Base-by-base conservation (phyloP, 1,140 invertebrate species). In the Platorchestia sp. region DNA sequence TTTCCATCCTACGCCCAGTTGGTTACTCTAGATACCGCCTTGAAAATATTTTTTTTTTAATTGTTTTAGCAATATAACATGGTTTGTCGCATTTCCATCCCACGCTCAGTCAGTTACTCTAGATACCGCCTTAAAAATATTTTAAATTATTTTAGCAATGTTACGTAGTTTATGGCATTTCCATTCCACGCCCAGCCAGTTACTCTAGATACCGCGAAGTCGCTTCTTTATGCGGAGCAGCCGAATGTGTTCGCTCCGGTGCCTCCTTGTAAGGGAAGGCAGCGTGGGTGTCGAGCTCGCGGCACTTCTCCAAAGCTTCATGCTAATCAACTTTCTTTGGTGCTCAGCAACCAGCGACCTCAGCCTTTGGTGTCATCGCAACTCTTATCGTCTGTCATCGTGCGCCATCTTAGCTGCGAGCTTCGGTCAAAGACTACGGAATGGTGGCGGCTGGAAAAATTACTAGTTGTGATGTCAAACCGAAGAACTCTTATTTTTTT, bases 281-380 rank as follows among this genome's bases (percentile, higher is more conserved):
- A 41, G 87, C 87, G 87, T 90, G 87, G 41, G 87, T 43, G 87
- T 3, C 44, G 41, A 19, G 10, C 87, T 90, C 42, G 87, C 87
- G 19, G 19, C 87, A 90, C 87, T 10, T 75, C 87, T 90, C 87
- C 87, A 90, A 43, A 90, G 44, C 41, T 44, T 90, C 87, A 90
- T 90, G 87, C 41, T 90, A 90, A 90, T 90, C 87, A 90, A 90
- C 87, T 90, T 90, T 90, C 87, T 22, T 90, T 42, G 41, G 87
- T 90, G 27, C 41, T 90, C 87, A 90, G 87, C 87, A 90, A 90
- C 87, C 87, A 43, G 41, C 87, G 87, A 90, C 14, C 87, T 19
- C 44, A 43, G 87, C 87, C 41, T 90, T 90, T 90, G 87, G 42
- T 43, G 87, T 43, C 41, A 43, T 90, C 87, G 87, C 41, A 90